A percentile compares a stretch with the other conserved stretches of the same genome.
These are phyloP conservation scores for Ceratotherium simum DNA, from an alignment of 2,113 vertebrate species.

Conservation along the genomic window DNA sequence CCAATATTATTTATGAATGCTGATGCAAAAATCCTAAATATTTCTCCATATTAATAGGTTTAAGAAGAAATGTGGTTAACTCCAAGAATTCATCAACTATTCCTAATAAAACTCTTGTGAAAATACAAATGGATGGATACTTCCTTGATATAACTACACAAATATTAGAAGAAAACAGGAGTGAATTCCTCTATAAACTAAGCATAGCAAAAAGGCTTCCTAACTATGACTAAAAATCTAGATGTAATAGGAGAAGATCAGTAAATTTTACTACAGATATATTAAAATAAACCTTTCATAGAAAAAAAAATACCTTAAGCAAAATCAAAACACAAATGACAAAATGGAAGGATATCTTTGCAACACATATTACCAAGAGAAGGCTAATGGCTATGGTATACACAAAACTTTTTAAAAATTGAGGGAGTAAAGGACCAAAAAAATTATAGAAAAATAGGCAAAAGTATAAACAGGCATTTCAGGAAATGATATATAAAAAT, in stretches of 20 bases:
- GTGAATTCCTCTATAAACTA: neutral
- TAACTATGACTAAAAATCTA: neutral
- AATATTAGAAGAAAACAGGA: neutral
- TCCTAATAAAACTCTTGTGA: neutral
- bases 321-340: neutral
- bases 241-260: neutral
- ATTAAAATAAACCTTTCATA: neutral
- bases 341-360: neutral
- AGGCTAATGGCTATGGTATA: neutral
- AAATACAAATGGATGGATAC: neutral
- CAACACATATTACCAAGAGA: fast-evolving
- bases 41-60: too few species aligned
- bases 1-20: neutral
- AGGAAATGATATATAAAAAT: neutral
- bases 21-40: neutral
- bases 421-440: too few species aligned
- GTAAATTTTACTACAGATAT: neutral
- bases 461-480: neutral
- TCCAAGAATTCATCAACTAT: neutral
- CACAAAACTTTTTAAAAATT: fast-evolving
- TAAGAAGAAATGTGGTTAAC: neutral
- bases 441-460: neutral
- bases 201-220: neutral
- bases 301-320: neutral
- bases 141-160: neutral